phyloP scores from a whole-genome alignment of 2,797 vertebrate species.

The Spea hammondii region DNA sequence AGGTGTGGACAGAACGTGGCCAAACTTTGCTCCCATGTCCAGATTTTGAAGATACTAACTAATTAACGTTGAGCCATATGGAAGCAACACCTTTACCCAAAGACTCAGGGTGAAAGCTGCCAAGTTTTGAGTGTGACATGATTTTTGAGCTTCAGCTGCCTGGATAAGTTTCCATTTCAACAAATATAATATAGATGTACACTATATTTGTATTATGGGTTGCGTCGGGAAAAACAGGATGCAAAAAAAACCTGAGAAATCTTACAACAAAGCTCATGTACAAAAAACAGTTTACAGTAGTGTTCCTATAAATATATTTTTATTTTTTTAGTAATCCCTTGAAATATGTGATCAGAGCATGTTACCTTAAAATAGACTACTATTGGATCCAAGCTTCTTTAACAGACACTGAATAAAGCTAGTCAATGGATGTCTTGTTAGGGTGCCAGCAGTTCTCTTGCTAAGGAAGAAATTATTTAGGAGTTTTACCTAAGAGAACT shows the following conservation, averaged over 20 bases:
- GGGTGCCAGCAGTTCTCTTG: conserved; percentile 42
- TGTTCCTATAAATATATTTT: background rate
- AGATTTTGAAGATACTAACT: too few relatives aligned
- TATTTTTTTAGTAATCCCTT: conserved; percentile 15
- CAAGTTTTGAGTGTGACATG: too few relatives aligned
- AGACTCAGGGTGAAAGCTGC: too few relatives aligned
- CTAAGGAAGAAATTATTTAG: conserved; percentile 25
- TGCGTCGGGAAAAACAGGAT: too few relatives aligned
- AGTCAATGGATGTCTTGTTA: conserved; percentile 41
- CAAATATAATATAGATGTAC: too few relatives aligned
- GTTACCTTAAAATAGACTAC: conserved; percentile 31
- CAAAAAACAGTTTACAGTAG: background rate
- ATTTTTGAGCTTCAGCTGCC: too few relatives aligned
- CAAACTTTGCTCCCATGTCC: too few relatives aligned
- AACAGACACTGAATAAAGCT: conserved; percentile 7
- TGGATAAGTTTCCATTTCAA: too few relatives aligned
- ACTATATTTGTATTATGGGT: too few relatives aligned
- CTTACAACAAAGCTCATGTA: background rate
- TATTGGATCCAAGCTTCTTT: conserved; percentile 38
- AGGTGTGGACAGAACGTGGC: too few relatives aligned
- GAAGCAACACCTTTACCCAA: too few relatives aligned
- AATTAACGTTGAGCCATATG: too few relatives aligned
- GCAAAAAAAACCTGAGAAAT: background rate
- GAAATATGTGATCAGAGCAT: conserved; percentile 20
- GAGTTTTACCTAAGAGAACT: conserved; percentile 33